Conservation (phyloP, 2,113 vertebrate species). For the Tapirus terrestris region DNA sequence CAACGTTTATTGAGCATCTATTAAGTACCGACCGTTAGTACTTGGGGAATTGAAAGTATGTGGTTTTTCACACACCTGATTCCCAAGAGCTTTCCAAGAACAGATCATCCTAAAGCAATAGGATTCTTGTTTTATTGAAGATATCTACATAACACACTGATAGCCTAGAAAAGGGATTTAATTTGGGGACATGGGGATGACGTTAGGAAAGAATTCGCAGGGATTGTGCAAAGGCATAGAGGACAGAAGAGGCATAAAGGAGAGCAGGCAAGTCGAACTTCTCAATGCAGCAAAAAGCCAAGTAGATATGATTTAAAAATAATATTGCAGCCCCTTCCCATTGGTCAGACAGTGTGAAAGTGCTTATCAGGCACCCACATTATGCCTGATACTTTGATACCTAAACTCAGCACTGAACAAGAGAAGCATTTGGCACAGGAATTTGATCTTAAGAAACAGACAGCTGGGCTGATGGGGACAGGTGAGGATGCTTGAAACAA, state of each 20-base stretch:
- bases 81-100: constrained; percentile 2
- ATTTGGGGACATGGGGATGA: not conserved
- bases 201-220: not conserved
- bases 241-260: not conserved
- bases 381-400: not conserved
- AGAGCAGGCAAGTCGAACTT: not conserved
- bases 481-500: not conserved
- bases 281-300: not conserved
- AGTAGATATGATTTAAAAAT: not conserved
- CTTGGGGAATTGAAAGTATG: not conserved
- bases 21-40: not conserved
- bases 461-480: not conserved
- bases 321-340: not conserved
- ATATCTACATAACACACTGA: not conserved
- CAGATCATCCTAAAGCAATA: not conserved
- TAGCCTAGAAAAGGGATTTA: not conserved
- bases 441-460: not conserved
- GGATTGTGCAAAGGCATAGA: not conserved
- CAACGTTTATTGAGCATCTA: not conserved
- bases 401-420: not conserved
- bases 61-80: not conserved
- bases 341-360: not conserved
- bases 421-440: not conserved
- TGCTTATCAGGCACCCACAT: not conserved
- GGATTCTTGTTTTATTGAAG: not conserved